phyloP scores from a whole-genome alignment of 2,113 vertebrate genomes.

The Lonchura striata region DNA sequence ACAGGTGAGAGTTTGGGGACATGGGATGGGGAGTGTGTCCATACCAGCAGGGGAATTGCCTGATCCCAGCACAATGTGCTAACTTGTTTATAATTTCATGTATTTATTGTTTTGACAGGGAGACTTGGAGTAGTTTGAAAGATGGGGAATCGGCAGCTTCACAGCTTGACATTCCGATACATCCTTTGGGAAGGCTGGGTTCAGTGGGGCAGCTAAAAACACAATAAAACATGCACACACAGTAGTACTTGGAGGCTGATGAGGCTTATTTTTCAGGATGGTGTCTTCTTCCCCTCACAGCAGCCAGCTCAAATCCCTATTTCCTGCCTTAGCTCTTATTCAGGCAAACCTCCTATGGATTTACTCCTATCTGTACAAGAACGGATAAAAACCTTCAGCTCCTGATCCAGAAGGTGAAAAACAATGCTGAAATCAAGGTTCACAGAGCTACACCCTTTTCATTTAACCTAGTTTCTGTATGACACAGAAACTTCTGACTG shows the following conservation, averaged over 20 bases:
- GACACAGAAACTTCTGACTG: constrained; percentile 5
- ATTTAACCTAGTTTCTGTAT: constrained; percentile 54
- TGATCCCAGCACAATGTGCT: constrained; percentile 1
- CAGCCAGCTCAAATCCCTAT: background rate
- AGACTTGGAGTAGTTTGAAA: background rate
- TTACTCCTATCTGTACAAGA: background rate
- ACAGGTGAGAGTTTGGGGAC: background rate
- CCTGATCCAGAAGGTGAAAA: background rate
- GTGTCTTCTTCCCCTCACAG: background rate
- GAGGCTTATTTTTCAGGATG: background rate
- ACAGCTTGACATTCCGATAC: fast-evolving
- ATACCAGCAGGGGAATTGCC: fast-evolving
- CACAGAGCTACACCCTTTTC: background rate
- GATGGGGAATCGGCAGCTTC: background rate
- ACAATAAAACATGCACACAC: background rate
- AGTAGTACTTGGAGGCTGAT: background rate
- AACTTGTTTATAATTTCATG: constrained; percentile 33
- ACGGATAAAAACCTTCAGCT: background rate
- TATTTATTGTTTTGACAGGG: constrained; percentile 32
- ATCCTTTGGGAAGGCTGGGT: background rate
- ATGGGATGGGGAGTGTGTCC: fast-evolving
- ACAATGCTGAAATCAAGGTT: background rate
- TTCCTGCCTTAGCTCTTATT: background rate
- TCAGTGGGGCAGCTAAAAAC: background rate
- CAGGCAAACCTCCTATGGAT: background rate